Conservation (phyloP, 1,140 invertebrate genomes). For the Dendrolimus kikuchii region DNA sequence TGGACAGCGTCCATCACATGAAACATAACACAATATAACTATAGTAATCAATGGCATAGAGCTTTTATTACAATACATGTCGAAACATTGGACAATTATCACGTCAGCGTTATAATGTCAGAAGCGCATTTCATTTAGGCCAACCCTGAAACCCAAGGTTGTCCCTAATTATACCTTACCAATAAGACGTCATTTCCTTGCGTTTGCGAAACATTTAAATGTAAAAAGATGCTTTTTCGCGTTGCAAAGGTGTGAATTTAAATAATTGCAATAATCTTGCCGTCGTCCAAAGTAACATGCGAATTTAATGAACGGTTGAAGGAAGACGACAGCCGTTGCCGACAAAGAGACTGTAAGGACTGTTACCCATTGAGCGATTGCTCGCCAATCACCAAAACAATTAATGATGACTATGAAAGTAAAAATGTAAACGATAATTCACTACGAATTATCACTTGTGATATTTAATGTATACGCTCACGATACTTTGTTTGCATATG, state of each 20-base stretch:
- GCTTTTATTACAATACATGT: conserved; percentile 19
- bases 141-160: conserved; percentile 56
- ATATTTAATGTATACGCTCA: no score
- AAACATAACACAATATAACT: not conserved
- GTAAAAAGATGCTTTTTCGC: conserved; percentile 62
- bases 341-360: conserved; percentile 11
- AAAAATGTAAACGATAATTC: no score
- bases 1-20: not conserved
- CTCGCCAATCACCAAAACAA: no score
- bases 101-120: conserved; percentile 45
- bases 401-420: no score
- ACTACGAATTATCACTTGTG: no score
- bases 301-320: conserved; percentile 58
- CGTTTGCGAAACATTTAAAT: conserved; percentile 66
- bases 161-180: conserved; percentile 69
- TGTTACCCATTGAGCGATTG: no score
- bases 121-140: conserved; percentile 43
- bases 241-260: conserved; percentile 69
- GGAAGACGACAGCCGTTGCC: conserved; percentile 42
- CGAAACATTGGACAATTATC: conserved; percentile 58
- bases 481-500: no score
- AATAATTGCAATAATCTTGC: conserved; percentile 68
- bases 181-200: conserved; percentile 69
- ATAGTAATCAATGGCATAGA: not conserved
- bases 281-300: conserved; percentile 50